These are phyloP conservation scores for Slavum lentiscoides DNA, from an alignment of 2,888 invertebrate genomes.

Conservation along the genomic window DNA sequence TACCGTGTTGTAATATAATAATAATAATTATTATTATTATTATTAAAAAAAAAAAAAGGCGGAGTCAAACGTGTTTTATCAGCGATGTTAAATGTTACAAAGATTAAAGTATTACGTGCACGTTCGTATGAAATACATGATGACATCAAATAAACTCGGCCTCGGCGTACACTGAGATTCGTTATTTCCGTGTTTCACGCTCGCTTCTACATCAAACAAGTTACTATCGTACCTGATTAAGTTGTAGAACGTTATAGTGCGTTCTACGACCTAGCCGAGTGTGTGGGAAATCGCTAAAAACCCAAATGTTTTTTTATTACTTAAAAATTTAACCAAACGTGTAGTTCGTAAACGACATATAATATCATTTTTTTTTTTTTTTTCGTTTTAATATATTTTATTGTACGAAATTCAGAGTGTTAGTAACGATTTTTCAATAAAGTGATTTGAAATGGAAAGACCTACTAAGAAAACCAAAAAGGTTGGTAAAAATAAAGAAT, in stretches of 20 bases:
- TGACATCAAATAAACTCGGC: not conserved
- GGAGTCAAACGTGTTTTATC: not conserved
- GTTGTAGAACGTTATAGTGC: not conserved
- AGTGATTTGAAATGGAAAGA: slow-evolving; percentile 32
- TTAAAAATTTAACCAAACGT: too few relatives aligned
- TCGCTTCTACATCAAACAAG: not conserved
- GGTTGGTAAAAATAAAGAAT: not conserved
- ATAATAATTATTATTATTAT: too few relatives aligned
- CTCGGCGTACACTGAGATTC: not conserved
- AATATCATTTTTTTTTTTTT: not conserved
- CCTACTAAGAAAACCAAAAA: slow-evolving; percentile 26
- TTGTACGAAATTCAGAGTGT: not conserved
- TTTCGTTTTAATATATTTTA: not conserved
- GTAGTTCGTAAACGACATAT: too few relatives aligned
- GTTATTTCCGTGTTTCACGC: not conserved
- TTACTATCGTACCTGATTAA: not conserved
- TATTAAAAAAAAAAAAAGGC: not conserved
- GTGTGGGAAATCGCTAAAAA: too few relatives aligned
- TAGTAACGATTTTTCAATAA: not conserved
- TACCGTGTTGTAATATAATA: too few relatives aligned
- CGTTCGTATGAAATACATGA: not conserved
- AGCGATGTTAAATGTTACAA: too few relatives aligned
- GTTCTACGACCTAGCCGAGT: too few relatives aligned
- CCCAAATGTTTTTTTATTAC: too few relatives aligned
- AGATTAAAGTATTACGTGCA: not conserved